Conservation (phyloP, 2,888 invertebrate genomes). For the Clanis bilineata region DNA sequence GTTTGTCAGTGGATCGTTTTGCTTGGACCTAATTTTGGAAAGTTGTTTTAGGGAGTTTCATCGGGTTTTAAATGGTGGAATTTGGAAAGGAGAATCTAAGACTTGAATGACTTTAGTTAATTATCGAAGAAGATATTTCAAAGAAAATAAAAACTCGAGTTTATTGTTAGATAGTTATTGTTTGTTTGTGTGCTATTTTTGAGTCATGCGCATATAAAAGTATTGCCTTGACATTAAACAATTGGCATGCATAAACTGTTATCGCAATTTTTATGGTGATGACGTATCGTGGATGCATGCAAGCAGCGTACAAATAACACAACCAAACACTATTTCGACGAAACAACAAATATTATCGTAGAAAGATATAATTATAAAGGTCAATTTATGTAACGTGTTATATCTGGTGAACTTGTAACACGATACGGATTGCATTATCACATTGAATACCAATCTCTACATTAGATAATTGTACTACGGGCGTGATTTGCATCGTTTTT, state of each 20-base stretch:
- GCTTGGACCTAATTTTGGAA: constrained; percentile 26
- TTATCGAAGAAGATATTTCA: neutral
- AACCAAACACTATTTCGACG: neutral
- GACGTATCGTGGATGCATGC: neutral
- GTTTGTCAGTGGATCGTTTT: constrained; percentile 22
- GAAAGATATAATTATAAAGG: neutral
- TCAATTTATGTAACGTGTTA: neutral
- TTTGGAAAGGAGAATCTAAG: constrained; percentile 19
- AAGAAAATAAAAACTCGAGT: neutral
- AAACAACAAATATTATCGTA: neutral
- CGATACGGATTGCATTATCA: neutral
- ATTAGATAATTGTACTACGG: neutral
- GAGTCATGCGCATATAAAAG: constrained; percentile 16
- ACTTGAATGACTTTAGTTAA: constrained; percentile 2
- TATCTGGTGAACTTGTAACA: neutral
- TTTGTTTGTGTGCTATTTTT: neutral
- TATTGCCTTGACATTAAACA: constrained; percentile 27
- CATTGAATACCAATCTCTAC: neutral
- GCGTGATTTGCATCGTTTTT: neutral
- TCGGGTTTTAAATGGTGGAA: constrained; percentile 27
- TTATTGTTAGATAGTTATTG: neutral
- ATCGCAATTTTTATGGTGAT: constrained; percentile 22
- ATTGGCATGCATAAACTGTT: constrained; percentile 24
- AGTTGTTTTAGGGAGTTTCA: constrained; percentile 29
- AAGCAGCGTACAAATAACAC: no score